phyloP scores from a whole-genome alignment of 2,797 vertebrate genomes.

The Triplophysa yarkandensis region DNA sequence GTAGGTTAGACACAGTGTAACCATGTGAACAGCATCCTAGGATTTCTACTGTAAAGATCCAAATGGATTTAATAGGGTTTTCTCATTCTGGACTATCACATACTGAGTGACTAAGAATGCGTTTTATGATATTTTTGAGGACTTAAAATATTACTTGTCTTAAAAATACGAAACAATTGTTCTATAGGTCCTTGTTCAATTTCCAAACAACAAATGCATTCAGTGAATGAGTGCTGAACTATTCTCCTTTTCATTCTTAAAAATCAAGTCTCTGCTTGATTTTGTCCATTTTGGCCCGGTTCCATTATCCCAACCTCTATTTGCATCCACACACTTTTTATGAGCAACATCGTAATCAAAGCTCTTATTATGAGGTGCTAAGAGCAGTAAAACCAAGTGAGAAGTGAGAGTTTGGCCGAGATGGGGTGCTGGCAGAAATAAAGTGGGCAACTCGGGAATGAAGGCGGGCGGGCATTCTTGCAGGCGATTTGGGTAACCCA shows the following conservation, averaged over 20 bases:
- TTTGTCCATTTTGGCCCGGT: conserved; percentile 46
- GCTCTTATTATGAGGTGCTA: conserved; percentile 30
- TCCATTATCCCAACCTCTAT: conserved; percentile 34
- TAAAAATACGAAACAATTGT: conserved; percentile 32
- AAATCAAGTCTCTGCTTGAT: conserved; percentile 31
- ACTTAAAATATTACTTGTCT: conserved; percentile 21
- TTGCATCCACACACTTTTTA: conserved; percentile 48
- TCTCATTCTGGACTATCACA: conserved; percentile 22
- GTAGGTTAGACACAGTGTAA: conserved; percentile 20
- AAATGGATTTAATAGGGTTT: conserved; percentile 32
- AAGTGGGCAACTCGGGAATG: conserved; percentile 11
- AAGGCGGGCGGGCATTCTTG: conserved; percentile 44
- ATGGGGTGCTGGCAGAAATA: conserved; percentile 27
- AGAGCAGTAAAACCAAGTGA: conserved; percentile 23
- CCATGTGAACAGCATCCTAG: conserved; percentile 35
- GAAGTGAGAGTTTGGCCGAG: conserved; percentile 44
- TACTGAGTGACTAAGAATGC: not conserved
- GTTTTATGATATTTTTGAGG: conserved; percentile 1
- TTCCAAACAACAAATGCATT: no score
- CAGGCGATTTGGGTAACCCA: conserved; percentile 54
- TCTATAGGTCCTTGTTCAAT: conserved; percentile 5
- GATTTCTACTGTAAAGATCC: conserved; percentile 26
- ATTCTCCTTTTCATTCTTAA: conserved; percentile 33
- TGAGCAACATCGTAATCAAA: conserved; percentile 47
- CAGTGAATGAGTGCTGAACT: not conserved